phyloP scores from a whole-genome alignment of 2,113 vertebrate genomes.

The Aramus guarauna region DNA sequence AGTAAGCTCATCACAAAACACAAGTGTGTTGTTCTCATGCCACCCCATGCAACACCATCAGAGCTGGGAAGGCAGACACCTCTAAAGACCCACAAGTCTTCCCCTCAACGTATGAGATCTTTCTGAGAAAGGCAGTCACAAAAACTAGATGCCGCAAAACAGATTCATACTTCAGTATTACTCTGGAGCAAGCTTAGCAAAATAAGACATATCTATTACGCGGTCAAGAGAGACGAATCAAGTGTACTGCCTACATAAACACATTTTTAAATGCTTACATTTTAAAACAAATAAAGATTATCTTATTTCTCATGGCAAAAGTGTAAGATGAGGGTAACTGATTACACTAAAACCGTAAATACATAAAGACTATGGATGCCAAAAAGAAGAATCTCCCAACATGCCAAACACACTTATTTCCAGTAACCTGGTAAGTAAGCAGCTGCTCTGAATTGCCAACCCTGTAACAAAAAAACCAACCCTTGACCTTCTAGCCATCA shows the following conservation, averaged over 20 bases:
- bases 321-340: not conserved
- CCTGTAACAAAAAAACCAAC: accelerated
- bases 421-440: not conserved
- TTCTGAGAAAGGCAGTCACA: not conserved
- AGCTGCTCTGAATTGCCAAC: not conserved
- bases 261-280: not conserved
- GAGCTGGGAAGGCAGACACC: not conserved
- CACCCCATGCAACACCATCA: not conserved
- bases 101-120: not conserved
- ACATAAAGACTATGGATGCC: not conserved
- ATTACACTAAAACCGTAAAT: not conserved
- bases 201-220: not conserved
- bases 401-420: not conserved
- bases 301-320: not conserved
- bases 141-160: not conserved
- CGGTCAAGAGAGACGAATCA: not conserved
- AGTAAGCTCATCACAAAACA: not conserved
- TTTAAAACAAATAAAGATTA: not conserved
- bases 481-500: not conserved
- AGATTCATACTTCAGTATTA: not conserved
- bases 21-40: not conserved
- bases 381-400: not conserved
- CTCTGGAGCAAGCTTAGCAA: not conserved
- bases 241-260: not conserved
- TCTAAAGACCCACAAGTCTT: not conserved